A percentile compares a stretch with the other conserved stretches of the same genome.
These are phyloP conservation scores for Danio aesculapii DNA, from an alignment of 2,797 vertebrate species.

Conservation along the genomic window DNA sequence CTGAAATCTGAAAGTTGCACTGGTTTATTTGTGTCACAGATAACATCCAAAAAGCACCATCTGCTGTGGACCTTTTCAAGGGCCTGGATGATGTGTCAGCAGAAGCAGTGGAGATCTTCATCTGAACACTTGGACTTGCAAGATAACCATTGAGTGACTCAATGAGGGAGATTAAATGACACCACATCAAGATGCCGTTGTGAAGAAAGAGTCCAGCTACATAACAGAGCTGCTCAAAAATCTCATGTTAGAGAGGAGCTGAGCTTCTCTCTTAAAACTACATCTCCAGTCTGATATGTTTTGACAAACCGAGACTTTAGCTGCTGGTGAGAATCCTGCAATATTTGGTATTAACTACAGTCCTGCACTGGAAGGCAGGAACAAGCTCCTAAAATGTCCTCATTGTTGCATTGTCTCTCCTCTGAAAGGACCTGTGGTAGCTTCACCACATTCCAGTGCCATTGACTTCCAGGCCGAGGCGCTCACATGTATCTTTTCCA, in stretches of 20 bases:
- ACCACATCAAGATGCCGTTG: slow-evolving; percentile 47
- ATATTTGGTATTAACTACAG: background rate
- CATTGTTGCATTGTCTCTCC: slow-evolving; percentile 42
- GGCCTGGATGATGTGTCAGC: slow-evolving; percentile 76
- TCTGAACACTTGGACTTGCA: slow-evolving; percentile 66
- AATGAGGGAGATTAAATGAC: slow-evolving; percentile 57
- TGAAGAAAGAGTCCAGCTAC: slow-evolving; percentile 62
- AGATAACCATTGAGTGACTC: slow-evolving; percentile 63
- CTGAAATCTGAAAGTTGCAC: background rate
- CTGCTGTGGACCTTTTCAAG: slow-evolving; percentile 68
- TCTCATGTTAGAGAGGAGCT: slow-evolving; percentile 70
- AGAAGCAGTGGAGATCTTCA: slow-evolving; percentile 84
- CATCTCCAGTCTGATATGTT: background rate
- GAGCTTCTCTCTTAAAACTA: slow-evolving; percentile 65
- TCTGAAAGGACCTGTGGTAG: slow-evolving; percentile 52
- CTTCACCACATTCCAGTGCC: slow-evolving; percentile 66
- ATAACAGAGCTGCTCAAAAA: slow-evolving; percentile 51
- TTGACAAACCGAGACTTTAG: background rate
- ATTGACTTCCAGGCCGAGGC: slow-evolving; percentile 59
- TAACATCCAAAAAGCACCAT: slow-evolving; percentile 66
- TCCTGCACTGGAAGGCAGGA: background rate
- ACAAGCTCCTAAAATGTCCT: background rate
- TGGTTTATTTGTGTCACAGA: slow-evolving; percentile 65
- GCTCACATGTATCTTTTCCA: slow-evolving; percentile 60
- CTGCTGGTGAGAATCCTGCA: slow-evolving; percentile 1